A percentile compares a stretch with the other conserved stretches of the same genome.
Evolutionary conservation across 2,113 vertebrate species (phyloP).

Genomic region (Lynx canadensis): DNA sequence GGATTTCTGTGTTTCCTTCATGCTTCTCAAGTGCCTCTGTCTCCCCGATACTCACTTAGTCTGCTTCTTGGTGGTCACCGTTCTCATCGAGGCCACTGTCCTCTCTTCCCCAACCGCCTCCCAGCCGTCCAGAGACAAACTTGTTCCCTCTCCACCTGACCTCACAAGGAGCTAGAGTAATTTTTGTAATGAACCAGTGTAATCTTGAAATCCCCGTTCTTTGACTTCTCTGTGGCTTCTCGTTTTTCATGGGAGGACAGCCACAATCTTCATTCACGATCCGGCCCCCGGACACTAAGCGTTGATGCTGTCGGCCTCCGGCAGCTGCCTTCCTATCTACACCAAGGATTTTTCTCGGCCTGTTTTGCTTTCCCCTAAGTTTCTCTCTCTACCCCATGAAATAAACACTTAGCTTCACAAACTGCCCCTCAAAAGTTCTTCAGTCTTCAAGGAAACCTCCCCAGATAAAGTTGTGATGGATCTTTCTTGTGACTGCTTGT

Average conservation of each 20-base stretch:
- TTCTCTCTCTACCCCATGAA: background rate
- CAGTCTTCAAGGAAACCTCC: background rate
- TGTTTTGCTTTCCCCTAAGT: background rate
- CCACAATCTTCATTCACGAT: accelerated
- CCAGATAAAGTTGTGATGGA: too few relatives aligned
- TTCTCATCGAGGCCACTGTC: too few relatives aligned
- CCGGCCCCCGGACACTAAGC: accelerated
- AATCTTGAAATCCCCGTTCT: background rate
- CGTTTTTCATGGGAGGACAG: background rate
- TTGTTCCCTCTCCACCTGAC: too few relatives aligned
- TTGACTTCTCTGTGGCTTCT: too few relatives aligned
- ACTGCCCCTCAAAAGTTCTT: background rate
- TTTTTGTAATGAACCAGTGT: background rate
- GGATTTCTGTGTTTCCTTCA: background rate
- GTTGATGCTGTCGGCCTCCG: accelerated
- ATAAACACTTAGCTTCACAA: background rate
- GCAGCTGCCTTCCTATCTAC: background rate
- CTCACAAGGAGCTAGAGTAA: background rate
- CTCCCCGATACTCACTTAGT: background rate
- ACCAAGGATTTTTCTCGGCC: accelerated
- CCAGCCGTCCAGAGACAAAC: too few relatives aligned
- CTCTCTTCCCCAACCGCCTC: accelerated
- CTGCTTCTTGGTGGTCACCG: accelerated
- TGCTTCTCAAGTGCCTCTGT: background rate
- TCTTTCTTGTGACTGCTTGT: background rate